Evolutionary conservation across 2,888 invertebrate species (phyloP), one percentile per base, ranked within the genome.

Genomic region (Boloria selene): DNA sequence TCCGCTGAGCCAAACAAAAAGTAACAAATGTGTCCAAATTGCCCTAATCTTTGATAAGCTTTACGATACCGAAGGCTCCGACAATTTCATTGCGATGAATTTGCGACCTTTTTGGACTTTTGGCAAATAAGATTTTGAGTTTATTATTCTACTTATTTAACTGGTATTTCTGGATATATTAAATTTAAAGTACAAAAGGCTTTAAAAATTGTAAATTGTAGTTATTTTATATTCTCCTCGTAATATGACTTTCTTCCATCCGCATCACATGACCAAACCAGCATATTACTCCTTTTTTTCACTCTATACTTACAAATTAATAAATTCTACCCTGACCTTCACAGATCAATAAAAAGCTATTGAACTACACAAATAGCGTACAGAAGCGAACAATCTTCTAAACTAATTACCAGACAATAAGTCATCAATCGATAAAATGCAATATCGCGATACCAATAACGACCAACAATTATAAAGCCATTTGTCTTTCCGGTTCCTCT

Each of bases 391-490:
- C 64, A 60, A 62, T 59, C 54, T 59, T 51, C 58, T 65, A 55
- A 68, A 52, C 64, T 68, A 70, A 70, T 70, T 61, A 65, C 47
- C 44, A 51, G 64, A 68, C 70, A 70, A 70, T 70, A 70, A 65
- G 47, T 64, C 68, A 68, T 68, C 61, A 66, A 68, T 68, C 65
- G 64, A 51, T 55, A 17, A 59, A 53, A 53, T 38, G 22, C 26
- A 50, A 38, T 38, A 38, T 61, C 58, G 45, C 45, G 55, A 59
- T 55, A 38, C 68, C 64, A 68, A 69, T 71, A 47, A 64, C 68
- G 63, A 69, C 61, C 55, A 64, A 66, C 76, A 75, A 78, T 79
- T 79, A 78, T 75, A 77, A 73, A 68, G 54, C 73, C 77, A 79
- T 79, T 78, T 73, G 72, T 78, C 78, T 77, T 73, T 72, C 73